These are phyloP conservation scores for Petrosia ficiformis DNA, from an alignment of 37 sponge, comb jelly and placozoan genomes.

Conservation along the genomic window DNA sequence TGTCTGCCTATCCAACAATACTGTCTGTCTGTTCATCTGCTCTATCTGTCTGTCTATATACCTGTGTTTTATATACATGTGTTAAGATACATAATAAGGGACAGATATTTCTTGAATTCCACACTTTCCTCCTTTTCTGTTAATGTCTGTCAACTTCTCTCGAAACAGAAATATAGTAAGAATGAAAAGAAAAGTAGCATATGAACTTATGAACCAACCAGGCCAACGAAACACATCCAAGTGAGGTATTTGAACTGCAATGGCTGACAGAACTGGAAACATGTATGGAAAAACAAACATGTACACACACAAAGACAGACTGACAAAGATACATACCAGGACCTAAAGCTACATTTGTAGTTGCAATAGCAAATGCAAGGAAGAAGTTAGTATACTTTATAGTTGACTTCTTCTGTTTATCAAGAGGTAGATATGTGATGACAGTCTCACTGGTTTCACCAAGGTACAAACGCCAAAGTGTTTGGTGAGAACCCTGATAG, in stretches of 20 bases:
- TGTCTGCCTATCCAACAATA: no score
- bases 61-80: no score
- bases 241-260: constrained; percentile 36
- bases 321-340: constrained; percentile 25
- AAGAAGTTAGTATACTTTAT: constrained; percentile 41
- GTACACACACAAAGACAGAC: no score
- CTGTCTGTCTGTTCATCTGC: no score
- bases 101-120: neutral
- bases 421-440: constrained; percentile 1
- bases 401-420: constrained; percentile 28
- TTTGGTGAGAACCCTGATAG: constrained; percentile 10
- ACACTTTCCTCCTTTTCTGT: neutral
- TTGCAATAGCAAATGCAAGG: constrained; percentile 11
- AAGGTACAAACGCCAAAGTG: constrained; percentile 22
- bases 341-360: constrained; percentile 12
- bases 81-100: neutral
- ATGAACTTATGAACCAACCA: constrained; percentile 22
- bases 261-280: constrained; percentile 32
- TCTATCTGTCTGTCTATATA: no score
- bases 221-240: constrained; percentile 49
- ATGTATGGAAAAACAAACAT: constrained; percentile 8
- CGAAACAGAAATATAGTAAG: constrained; percentile 7
- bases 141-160: constrained; percentile 33
- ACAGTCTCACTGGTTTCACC: constrained; percentile 42
- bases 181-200: constrained; percentile 1